Conservation (phyloP, 2,888 invertebrate species). For the Callinectes sapidus region DNA sequence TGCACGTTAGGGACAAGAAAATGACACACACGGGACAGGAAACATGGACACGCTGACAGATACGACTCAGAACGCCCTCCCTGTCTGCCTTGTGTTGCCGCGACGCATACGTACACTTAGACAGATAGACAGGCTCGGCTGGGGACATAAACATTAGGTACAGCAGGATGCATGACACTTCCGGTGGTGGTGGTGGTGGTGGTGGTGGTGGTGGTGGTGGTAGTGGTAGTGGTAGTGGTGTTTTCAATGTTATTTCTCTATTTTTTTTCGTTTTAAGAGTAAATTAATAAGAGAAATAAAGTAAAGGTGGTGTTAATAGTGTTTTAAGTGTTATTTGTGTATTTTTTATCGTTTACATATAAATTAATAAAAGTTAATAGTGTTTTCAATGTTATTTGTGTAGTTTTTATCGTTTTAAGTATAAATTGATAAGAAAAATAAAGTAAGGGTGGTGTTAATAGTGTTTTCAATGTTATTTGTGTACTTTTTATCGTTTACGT, state of each 20-base stretch:
- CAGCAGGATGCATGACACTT: constrained; percentile 28
- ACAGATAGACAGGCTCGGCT: not conserved
- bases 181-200: not conserved
- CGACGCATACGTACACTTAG: not conserved
- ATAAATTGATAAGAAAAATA: no score
- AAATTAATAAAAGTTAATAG: no score
- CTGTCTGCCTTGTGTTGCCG: not conserved
- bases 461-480: not conserved
- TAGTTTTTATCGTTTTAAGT: no score
- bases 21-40: not conserved
- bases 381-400: not conserved
- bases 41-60: not conserved
- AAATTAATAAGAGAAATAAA: no score
- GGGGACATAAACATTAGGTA: constrained; percentile 20
- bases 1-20: not conserved
- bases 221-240: not conserved
- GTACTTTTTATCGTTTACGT: not conserved
- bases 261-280: no score
- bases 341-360: not conserved
- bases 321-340: not conserved
- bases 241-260: not conserved
- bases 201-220: not conserved
- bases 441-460: not conserved
- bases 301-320: not conserved
- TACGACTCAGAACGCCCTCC: not conserved